Percentiles rank a stretch among this genome's conserved stretches.
phyloP scores from a whole-genome alignment of 2,888 invertebrate species.

The Melanostoma scalare region DNA sequence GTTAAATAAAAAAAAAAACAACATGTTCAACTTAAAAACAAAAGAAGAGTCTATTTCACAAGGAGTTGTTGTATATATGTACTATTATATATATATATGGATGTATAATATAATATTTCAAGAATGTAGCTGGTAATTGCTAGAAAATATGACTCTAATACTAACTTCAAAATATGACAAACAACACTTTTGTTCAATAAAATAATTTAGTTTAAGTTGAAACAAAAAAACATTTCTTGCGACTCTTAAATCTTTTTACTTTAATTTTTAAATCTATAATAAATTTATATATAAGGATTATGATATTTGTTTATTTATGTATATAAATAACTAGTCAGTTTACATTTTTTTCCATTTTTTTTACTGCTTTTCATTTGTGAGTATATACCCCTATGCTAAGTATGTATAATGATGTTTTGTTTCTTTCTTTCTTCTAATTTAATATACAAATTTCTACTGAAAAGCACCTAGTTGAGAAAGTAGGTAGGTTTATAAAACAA shows the following conservation, averaged over 20 bases:
- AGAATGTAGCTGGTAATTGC: slow-evolving; percentile 53
- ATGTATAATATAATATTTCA: slow-evolving; percentile 5
- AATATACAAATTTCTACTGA: slow-evolving; percentile 70
- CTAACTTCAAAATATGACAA: slow-evolving; percentile 51
- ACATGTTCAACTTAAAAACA: slow-evolving; percentile 29
- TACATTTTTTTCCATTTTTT: slow-evolving; percentile 44
- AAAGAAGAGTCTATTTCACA: slow-evolving; percentile 58
- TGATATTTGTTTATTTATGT: slow-evolving; percentile 61
- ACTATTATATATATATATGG: slow-evolving; percentile 7
- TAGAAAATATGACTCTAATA: slow-evolving; percentile 54
- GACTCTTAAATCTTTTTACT: slow-evolving; percentile 74
- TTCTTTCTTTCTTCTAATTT: slow-evolving; percentile 43
- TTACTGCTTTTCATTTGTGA: slow-evolving; percentile 45
- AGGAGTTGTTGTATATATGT: slow-evolving; percentile 53
- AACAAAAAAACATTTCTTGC: slow-evolving; percentile 17
- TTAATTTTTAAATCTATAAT: slow-evolving; percentile 74
- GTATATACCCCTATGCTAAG: slow-evolving; percentile 61
- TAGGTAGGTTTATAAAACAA: slow-evolving; percentile 57
- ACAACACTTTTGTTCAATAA: slow-evolving; percentile 60
- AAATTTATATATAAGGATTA: slow-evolving; percentile 69
- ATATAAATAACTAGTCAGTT: slow-evolving; percentile 66
- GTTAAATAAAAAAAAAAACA: slow-evolving; percentile 17
- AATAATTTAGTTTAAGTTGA: slow-evolving; percentile 27
- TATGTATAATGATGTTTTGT: slow-evolving; percentile 55
- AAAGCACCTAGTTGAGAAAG: slow-evolving; percentile 69